A percentile compares a stretch with the other conserved stretches of the same genome.
phyloP scores from a whole-genome alignment of 2,797 vertebrate genomes.

The Lacerta viridis region DNA sequence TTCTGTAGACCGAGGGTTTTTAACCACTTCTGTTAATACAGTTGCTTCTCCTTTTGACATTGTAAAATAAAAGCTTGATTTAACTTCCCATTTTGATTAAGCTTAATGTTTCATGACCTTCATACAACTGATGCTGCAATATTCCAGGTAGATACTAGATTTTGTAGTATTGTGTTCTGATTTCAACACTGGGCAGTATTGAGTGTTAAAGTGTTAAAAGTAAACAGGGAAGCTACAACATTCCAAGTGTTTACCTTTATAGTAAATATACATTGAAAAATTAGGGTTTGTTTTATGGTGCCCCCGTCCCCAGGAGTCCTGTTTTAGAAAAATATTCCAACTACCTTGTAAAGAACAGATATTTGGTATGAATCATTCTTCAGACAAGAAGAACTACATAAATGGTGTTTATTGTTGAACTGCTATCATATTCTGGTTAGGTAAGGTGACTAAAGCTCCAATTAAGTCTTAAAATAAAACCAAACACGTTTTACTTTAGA shows the following conservation, averaged over 20 bases:
- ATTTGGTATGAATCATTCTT: too few species aligned
- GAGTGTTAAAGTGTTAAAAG: background rate
- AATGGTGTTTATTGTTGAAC: too few species aligned
- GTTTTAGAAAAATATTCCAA: background rate
- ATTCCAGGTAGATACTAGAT: background rate
- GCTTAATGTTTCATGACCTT: background rate
- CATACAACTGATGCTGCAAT: background rate
- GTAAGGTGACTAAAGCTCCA: too few species aligned
- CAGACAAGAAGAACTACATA: too few species aligned
- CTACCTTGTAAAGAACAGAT: too few species aligned
- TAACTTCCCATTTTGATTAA: conserved; percentile 16
- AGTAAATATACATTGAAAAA: background rate
- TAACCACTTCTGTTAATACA: background rate
- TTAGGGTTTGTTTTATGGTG: background rate
- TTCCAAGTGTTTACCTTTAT: background rate
- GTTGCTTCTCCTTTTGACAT: conserved; percentile 10
- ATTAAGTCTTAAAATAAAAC: background rate
- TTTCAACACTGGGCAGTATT: background rate
- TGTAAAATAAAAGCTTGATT: conserved; percentile 43
- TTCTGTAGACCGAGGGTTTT: background rate
- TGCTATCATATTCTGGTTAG: too few species aligned
- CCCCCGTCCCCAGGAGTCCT: too few species aligned
- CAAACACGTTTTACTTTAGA: background rate
- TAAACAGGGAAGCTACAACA: background rate
- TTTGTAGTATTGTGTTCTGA: background rate